Conservation (phyloP, 2,113 vertebrate genomes). For the Peromyscus leucopus region DNA sequence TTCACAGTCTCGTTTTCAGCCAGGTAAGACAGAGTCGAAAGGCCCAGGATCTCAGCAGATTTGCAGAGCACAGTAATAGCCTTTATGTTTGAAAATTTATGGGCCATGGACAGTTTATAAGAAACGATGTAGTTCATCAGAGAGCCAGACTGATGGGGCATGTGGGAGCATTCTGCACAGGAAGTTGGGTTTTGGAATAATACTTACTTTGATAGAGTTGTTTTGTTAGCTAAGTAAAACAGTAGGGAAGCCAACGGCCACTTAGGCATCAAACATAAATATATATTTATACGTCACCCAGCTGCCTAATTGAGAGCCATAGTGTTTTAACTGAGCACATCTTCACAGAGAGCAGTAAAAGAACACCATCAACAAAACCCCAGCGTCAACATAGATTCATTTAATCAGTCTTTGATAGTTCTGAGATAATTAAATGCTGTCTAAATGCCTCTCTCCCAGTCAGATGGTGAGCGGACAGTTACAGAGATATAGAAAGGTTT, state of each 20-base stretch:
- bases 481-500: background rate
- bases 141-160: slow-evolving; percentile 92
- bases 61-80: slow-evolving; percentile 91
- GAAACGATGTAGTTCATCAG: slow-evolving; percentile 96
- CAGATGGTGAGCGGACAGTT: slow-evolving; percentile 31
- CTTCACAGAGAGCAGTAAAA: slow-evolving; percentile 83
- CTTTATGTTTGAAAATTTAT: slow-evolving; percentile 96
- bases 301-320: slow-evolving; percentile 90
- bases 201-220: slow-evolving; percentile 95
- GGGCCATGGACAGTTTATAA: slow-evolving; percentile 97
- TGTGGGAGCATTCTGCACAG: slow-evolving; percentile 92
- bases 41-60: slow-evolving; percentile 90
- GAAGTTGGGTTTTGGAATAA: slow-evolving; percentile 97
- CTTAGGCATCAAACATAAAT: slow-evolving; percentile 93
- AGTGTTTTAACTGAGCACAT: slow-evolving; percentile 86
- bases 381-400: slow-evolving; percentile 74
- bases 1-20: slow-evolving; percentile 83
- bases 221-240: slow-evolving; percentile 95
- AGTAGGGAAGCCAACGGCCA: slow-evolving; percentile 94
- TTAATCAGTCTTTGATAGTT: slow-evolving; percentile 82
- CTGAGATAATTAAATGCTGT: slow-evolving; percentile 74
- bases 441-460: slow-evolving; percentile 63
- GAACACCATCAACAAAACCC: slow-evolving; percentile 79
- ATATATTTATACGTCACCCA: slow-evolving; percentile 92
- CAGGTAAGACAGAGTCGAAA: slow-evolving; percentile 86